Base-by-base conservation (phyloP, 2,888 invertebrate genomes). In the Celastrina argiolus region DNA sequence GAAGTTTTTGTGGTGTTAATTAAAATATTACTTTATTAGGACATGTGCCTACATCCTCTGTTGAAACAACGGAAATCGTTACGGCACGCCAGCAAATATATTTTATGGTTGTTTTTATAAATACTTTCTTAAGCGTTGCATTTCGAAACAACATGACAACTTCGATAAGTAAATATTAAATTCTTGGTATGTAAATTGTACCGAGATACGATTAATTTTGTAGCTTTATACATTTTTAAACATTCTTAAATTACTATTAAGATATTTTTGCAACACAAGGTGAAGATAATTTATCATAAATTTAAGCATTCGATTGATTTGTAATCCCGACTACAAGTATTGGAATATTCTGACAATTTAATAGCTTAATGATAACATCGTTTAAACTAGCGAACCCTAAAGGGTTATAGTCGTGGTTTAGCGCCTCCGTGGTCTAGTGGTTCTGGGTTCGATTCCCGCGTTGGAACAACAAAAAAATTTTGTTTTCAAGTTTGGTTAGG, bases 41-140 rank as follows among this genome's bases (percentile, higher is more conserved):
- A 51, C 22, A 51, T 51, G 51, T 51, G 26, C 51, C 51, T 51
- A 51, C 51, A 51, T 51, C 26, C 51, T 51, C 51, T 51, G 51
- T 51, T 18, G 51, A 51, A 51, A 51, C 51, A 51, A 51, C 51
- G 51, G 51, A 51, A 51, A 51, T 22, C 16, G 26, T 51, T 51
- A 51, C 51, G 26, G 4, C 22, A 51, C 51, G 26, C 22, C 22
- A 26, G 26, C 22, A 51, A 51, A 51, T 26, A 14, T 51, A 26
- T 51, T 51, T 51, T 51, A 51, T 51, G 22, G 26, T 51, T 51
- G 22, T 22, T 51, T 51, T 51, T 22, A 26, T 51, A 51, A 51
- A 51, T 51, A 51, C 51, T 51, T 51, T 51, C 51, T 26, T 26
- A 51, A 51, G 8, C 51, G 22, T 16, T 18, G 22, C 22, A 51